Evolutionary conservation across 2,797 vertebrate species (phyloP), one percentile per base, ranked within the genome.

Genomic region (Gambusia yucatana): DNA sequence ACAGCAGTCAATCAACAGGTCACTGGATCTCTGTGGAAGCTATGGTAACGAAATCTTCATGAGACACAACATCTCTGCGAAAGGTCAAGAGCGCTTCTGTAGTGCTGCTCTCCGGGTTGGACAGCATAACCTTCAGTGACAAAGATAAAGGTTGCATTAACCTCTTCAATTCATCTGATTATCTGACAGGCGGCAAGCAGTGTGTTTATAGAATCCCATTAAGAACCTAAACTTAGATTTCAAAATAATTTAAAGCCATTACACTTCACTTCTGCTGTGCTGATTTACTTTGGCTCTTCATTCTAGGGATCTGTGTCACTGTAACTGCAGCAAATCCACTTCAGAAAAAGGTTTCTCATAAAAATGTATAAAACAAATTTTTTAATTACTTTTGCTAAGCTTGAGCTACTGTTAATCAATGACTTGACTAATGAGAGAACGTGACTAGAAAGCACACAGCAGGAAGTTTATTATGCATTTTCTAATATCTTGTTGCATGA

Each of bases 51-150:
- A 81, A 76, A 81, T 76, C 76, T 83, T 88, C 82, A 72, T 59
- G 70, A 86, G 73, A 83, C 86, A 82, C 59, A 59, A 84, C 79
- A 80, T 81, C 82, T 59, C 72, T 63, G n/a, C 52, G 65, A 86
- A 93, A 91, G 87, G 85, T 93, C 86, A 88, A 81, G 63, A 86
- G 52, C 82, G 76, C 81, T 82, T 85, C 80, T 83, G 84, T 44
- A 77, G 79, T 82, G 78, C 74, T 50, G 87, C 85, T 83, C 79
- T 80, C 52, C 59, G 16, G 72, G 61, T 74, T 55, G 41, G 46
- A 65, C 30, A 87, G 57, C 43, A 69, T 77, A 78, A 80, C 86
- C 87, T 82, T 85, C 55, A 71, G 50, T 14, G 4, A 50, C 30
- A 50, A 43, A 84, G 43, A 59, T 59, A 89, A 86, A 91, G 84